Percentiles rank a stretch among this genome's conserved stretches.
Conservation (phyloP, 2,888 invertebrate genomes). For the Linhomoeus sp. region DNA sequence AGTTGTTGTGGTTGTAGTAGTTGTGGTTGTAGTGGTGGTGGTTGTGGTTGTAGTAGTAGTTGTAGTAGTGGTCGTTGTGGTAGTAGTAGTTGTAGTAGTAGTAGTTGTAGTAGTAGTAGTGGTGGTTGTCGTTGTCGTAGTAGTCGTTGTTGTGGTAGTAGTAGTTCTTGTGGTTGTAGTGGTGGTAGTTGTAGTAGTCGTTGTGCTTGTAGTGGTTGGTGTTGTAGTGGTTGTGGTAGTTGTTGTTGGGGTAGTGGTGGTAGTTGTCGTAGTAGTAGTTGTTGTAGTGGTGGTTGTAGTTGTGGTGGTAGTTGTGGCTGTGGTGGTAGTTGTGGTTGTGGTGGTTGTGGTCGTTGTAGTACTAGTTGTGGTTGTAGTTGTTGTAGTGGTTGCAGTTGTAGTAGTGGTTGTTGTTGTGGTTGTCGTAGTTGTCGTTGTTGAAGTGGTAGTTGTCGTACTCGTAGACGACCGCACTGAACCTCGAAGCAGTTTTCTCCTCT, state of each 20-base stretch:
- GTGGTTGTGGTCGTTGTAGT: background rate
- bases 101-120: background rate
- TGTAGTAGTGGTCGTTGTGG: too few relatives aligned
- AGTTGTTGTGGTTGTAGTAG: too few relatives aligned
- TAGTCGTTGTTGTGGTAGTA: background rate
- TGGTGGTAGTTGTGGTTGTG: background rate
- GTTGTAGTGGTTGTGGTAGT: slow-evolving; percentile 5
- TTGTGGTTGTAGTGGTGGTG: too few relatives aligned
- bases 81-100: background rate
- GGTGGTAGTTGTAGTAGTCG: background rate
- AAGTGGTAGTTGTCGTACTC: background rate
- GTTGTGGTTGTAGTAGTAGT: too few relatives aligned
- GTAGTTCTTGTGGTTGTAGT: background rate
- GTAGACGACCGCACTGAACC: too few relatives aligned
- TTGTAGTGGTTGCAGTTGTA: background rate
- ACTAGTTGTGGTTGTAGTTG: background rate
- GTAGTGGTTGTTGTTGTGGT: background rate
- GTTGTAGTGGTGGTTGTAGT: background rate
- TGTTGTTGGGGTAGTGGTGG: background rate
- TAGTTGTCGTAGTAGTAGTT: background rate
- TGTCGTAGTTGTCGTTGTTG: background rate
- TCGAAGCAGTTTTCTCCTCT: too few relatives aligned
- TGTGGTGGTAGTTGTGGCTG: background rate
- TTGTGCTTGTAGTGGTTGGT: background rate
- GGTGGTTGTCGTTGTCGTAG: background rate